phyloP scores from a whole-genome alignment of 2,113 vertebrate genomes.

The Tichodroma muraria region DNA sequence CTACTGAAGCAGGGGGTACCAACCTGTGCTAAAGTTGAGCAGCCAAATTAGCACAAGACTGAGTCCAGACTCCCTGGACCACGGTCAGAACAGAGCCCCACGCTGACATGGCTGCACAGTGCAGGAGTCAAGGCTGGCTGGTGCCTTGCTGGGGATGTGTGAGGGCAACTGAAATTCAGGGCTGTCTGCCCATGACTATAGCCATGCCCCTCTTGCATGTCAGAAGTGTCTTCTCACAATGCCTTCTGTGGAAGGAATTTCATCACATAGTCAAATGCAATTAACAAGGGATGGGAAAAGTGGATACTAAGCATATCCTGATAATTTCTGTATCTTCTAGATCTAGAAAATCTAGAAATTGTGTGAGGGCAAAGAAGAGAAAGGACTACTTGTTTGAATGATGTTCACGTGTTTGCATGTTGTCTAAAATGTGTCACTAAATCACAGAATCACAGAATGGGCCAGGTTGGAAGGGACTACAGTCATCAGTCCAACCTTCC shows the following conservation, averaged over 20 bases:
- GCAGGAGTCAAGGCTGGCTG: not conserved
- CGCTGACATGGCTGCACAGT: not conserved
- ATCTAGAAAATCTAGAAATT: no score
- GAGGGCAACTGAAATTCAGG: not conserved
- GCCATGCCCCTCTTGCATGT: fast-evolving
- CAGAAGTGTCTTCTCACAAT: not conserved
- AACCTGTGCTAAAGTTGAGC: not conserved
- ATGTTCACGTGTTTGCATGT: not conserved
- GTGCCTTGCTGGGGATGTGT: not conserved
- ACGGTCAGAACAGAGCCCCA: not conserved
- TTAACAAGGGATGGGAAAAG: not conserved
- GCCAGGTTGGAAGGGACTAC: not conserved
- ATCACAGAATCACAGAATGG: not conserved
- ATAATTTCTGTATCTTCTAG: not conserved
- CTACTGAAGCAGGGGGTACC: fast-evolving
- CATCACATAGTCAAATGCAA: not conserved
- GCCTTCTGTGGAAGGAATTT: not conserved
- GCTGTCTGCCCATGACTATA: not conserved
- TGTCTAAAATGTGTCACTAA: not conserved
- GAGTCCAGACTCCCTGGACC: not conserved
- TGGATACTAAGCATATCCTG: not conserved
- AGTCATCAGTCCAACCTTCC: not conserved
- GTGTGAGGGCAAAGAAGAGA: not conserved
- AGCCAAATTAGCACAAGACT: not conserved
- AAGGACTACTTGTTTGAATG: not conserved